phyloP scores from a whole-genome alignment of 2,113 vertebrate species.

The Danionella cerebrum region DNA sequence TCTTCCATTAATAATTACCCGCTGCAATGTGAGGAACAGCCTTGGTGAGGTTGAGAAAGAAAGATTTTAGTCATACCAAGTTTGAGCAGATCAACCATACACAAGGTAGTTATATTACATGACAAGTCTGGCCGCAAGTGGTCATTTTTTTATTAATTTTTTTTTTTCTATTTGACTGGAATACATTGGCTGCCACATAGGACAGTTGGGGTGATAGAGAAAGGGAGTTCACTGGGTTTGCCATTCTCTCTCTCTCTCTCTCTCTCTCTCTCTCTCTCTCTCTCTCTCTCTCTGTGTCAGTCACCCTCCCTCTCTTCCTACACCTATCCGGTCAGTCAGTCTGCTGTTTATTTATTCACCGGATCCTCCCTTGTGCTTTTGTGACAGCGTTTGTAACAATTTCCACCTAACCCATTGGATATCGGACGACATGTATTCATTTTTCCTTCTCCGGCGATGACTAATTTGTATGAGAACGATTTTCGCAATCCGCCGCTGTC shows the following conservation, averaged over 20 bases:
- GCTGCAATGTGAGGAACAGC: too few species aligned
- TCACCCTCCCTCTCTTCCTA: not conserved
- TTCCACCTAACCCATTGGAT: not conserved
- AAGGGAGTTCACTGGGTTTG: not conserved
- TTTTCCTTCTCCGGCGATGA: not conserved
- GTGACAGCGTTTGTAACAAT: conserved; percentile 6
- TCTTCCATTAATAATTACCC: too few species aligned
- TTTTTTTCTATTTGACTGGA: not conserved
- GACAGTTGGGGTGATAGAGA: not conserved
- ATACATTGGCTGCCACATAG: not conserved
- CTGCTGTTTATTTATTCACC: not conserved
- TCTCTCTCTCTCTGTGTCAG: not conserved
- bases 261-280: not conserved
- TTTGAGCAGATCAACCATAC: too few species aligned
- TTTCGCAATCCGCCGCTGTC: conserved; percentile 1
- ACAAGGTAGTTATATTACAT: too few species aligned
- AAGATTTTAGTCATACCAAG: too few species aligned
- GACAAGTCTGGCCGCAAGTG: too few species aligned
- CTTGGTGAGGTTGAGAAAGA: too few species aligned
- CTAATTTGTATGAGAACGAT: not conserved
- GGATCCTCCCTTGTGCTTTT: not conserved
- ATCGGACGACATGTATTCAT: not conserved
- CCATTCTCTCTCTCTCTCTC: not conserved
- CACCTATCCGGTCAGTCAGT: not conserved
- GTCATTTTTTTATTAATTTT: not conserved